These are phyloP conservation scores for Ypsolopha scabrella DNA, from an alignment of 2,888 invertebrate genomes.

Conservation along the genomic window DNA sequence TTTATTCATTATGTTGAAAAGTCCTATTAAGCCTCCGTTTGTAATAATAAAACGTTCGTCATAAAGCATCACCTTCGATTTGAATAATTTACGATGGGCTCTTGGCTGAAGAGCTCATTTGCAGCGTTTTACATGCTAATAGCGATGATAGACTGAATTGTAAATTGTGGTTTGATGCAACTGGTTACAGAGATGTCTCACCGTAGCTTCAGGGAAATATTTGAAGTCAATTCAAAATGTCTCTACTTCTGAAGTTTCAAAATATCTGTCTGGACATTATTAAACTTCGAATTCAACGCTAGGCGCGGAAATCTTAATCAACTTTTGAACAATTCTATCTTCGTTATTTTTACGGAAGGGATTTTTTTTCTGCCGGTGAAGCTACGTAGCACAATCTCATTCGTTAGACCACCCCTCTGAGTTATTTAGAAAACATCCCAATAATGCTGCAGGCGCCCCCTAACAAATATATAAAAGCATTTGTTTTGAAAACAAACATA, in stretches of 20 bases:
- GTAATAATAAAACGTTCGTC: slow-evolving; percentile 12
- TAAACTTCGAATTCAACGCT: too few species aligned
- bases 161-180: slow-evolving; percentile 31
- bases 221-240: not conserved
- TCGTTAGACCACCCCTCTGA: slow-evolving; percentile 48
- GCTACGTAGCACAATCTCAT: slow-evolving; percentile 24
- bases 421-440: slow-evolving; percentile 52
- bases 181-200: slow-evolving; percentile 15
- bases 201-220: slow-evolving; percentile 15
- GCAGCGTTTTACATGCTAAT: slow-evolving; percentile 36
- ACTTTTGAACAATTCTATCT: too few species aligned
- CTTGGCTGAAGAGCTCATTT: slow-evolving; percentile 14
- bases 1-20: slow-evolving; percentile 11
- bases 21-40: slow-evolving; percentile 7
- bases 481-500: slow-evolving; percentile 63
- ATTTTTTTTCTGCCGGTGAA: slow-evolving; percentile 4
- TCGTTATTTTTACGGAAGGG: slow-evolving; percentile 9
- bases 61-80: slow-evolving; percentile 11
- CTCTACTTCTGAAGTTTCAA: too few species aligned
- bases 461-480: slow-evolving; percentile 41
- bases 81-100: slow-evolving; percentile 20
- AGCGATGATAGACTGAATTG: slow-evolving; percentile 30
- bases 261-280: slow-evolving; percentile 2
- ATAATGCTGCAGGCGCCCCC: slow-evolving; percentile 24
- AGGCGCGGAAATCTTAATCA: too few species aligned